A percentile compares a stretch with the other conserved stretches of the same genome.
phyloP scores from a whole-genome alignment of 2,113 vertebrate genomes.

The Opisthocomus hoazin region DNA sequence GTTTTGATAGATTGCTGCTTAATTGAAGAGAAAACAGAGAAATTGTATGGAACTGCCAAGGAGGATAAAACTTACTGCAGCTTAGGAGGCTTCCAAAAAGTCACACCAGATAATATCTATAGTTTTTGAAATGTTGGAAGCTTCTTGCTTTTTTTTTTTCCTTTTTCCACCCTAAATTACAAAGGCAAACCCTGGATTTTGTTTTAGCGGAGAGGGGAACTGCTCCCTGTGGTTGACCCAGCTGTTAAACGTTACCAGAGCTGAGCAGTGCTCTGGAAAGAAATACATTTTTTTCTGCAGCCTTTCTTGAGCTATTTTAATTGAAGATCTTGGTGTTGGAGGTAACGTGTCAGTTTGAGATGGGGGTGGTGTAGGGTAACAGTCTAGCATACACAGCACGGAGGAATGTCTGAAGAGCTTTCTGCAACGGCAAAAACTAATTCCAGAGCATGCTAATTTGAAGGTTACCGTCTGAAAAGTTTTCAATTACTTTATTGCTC shows the following conservation, averaged over 20 bases:
- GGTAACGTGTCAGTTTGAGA: background rate
- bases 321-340: background rate
- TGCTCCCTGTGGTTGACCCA: background rate
- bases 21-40: conserved; percentile 1
- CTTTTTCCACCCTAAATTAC: background rate
- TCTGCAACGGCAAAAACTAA: background rate
- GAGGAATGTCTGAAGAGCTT: background rate
- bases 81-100: background rate
- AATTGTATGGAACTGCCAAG: background rate
- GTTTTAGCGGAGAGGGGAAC: background rate
- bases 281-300: background rate
- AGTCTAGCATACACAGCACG: background rate
- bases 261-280: background rate
- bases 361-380: background rate
- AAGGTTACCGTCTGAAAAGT: background rate
- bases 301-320: background rate
- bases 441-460: background rate
- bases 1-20: background rate
- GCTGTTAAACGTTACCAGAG: background rate
- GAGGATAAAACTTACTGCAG: background rate
- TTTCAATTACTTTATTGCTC: background rate
- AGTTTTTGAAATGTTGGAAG: background rate
- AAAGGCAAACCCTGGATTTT: background rate
- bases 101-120: background rate
- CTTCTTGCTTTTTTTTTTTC: background rate